These are phyloP conservation scores for Vollenhovia emeryi DNA, from an alignment of 1,140 invertebrate genomes.

Conservation along the genomic window DNA sequence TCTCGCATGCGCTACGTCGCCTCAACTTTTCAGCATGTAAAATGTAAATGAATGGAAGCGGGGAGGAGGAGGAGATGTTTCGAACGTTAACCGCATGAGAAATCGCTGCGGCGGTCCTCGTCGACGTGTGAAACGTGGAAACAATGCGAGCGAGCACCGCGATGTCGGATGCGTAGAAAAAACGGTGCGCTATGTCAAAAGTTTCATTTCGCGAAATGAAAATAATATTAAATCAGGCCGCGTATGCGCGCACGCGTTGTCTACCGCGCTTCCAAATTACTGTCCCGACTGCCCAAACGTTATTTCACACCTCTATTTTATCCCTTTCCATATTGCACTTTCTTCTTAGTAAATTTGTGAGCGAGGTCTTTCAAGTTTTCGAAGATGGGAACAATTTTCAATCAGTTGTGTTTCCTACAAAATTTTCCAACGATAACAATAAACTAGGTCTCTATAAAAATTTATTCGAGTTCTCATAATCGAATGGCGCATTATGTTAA, in stretches of 20 bases:
- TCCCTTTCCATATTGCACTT: neutral
- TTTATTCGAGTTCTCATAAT: neutral
- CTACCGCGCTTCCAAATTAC: slow-evolving; percentile 63
- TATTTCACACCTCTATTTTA: slow-evolving; percentile 37
- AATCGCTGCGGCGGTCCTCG: neutral
- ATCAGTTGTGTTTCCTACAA: neutral
- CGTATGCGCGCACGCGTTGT: slow-evolving; percentile 19
- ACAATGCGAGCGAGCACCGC: slow-evolving; percentile 14
- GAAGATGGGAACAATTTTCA: neutral
- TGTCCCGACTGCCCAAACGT: neutral
- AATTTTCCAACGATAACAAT: neutral
- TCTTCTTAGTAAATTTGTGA: slow-evolving; percentile 1
- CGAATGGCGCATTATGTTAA: neutral
- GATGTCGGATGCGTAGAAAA: slow-evolving; percentile 21
- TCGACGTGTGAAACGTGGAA: slow-evolving; percentile 48
- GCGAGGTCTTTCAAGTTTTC: neutral
- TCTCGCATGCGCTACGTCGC: slow-evolving; percentile 54
- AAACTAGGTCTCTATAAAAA: neutral
- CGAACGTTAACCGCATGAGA: slow-evolving; percentile 40
- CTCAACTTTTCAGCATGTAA: slow-evolving; percentile 41
- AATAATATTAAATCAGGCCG: slow-evolving; percentile 74
- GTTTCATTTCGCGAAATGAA: slow-evolving; percentile 73
- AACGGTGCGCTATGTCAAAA: slow-evolving; percentile 42
- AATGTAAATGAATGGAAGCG: slow-evolving; percentile 47
- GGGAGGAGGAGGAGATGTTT: neutral